phyloP scores from a whole-genome alignment of 1,140 invertebrate genomes.

The Diachasmimorpha longicaudata region DNA sequence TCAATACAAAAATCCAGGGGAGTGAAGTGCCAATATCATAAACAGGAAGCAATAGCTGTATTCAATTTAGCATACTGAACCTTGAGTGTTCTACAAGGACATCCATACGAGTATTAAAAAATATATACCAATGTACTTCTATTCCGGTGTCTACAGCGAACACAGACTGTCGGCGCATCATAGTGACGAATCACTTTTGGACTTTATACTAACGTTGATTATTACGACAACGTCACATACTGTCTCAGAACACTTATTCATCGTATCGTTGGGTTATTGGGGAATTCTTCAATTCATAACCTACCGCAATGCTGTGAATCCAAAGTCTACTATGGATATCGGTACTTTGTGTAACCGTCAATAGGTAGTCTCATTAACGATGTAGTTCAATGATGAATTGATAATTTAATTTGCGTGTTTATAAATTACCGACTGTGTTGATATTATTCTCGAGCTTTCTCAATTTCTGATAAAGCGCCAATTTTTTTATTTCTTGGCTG shows the following conservation, averaged over 20 bases:
- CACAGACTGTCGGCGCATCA: background rate
- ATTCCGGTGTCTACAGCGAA: background rate
- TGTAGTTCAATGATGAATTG: background rate
- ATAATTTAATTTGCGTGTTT: too few relatives aligned
- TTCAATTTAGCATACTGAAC: background rate
- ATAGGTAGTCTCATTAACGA: conserved; percentile 1
- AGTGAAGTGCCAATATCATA: background rate
- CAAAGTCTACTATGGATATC: conserved; percentile 24
- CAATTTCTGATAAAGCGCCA: background rate
- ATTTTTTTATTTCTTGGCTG: background rate
- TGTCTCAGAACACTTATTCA: background rate
- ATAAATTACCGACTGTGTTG: too few relatives aligned
- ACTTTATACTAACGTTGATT: conserved; percentile 16
- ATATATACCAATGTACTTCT: background rate
- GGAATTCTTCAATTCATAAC: conserved; percentile 18
- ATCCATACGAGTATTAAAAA: background rate
- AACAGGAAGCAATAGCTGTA: background rate
- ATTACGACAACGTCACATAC: background rate
- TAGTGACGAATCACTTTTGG: background rate
- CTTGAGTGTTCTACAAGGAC: background rate
- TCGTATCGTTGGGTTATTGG: background rate
- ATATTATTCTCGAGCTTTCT: background rate
- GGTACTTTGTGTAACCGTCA: background rate
- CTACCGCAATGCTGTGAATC: conserved; percentile 28
- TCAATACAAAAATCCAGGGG: background rate